Evolutionary conservation across 2,888 invertebrate genomes (phyloP).

Genomic region (Poecilobothrus nobilitatus): DNA sequence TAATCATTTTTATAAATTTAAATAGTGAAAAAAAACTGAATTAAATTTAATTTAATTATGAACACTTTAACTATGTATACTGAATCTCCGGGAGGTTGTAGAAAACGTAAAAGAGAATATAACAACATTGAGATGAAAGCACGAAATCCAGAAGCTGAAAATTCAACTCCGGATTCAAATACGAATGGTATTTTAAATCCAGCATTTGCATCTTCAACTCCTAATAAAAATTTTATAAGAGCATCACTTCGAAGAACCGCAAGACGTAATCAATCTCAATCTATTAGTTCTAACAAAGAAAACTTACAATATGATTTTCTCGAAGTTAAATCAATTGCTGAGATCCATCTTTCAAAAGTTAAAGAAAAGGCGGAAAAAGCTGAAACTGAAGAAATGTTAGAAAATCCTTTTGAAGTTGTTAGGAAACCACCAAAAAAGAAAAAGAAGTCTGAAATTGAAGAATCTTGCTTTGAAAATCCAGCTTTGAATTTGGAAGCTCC

Average conservation of each 20-base stretch:
- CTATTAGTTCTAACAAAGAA: not conserved
- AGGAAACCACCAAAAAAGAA: slow-evolving; percentile 42
- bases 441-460: slow-evolving; percentile 31
- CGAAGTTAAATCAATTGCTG: slow-evolving; percentile 39
- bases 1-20: no score
- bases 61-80: not conserved
- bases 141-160: not conserved
- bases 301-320: slow-evolving; percentile 23
- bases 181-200: not conserved
- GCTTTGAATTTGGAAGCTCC: slow-evolving; percentile 40
- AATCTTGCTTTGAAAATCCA: slow-evolving; percentile 40
- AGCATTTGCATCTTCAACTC: not conserved
- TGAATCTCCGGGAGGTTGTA: not conserved
- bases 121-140: not conserved
- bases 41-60: not conserved
- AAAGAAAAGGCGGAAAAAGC: slow-evolving; percentile 9
- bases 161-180: not conserved
- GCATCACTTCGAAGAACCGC: not conserved
- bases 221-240: not conserved
- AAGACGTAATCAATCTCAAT: not conserved
- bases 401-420: slow-evolving; percentile 40
- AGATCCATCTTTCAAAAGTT: slow-evolving; percentile 25
- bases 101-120: not conserved
- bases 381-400: slow-evolving; percentile 1
- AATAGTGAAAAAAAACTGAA: no score